A percentile compares a stretch with the other conserved stretches of the same genome.
Evolutionary conservation across 2,888 invertebrate genomes (phyloP).

Genomic region (Ochropleura leucogaster): DNA sequence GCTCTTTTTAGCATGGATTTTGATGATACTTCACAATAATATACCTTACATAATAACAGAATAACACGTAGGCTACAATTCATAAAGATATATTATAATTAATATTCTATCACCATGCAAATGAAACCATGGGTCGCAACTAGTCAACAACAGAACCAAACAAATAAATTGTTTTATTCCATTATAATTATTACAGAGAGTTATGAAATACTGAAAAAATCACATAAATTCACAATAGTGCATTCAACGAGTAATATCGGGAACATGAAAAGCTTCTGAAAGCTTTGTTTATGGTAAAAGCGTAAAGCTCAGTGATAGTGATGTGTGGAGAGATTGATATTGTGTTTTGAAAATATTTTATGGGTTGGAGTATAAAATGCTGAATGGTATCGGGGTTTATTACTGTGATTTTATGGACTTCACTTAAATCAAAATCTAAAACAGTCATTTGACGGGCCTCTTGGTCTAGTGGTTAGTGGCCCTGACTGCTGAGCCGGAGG

Average conservation of each 20-base stretch:
- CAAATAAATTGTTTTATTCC: conserved; percentile 23
- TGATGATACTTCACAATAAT: no score
- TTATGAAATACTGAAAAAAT: conserved; percentile 23
- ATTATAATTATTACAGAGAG: neutral
- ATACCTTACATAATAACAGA: no score
- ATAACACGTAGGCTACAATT: no score
- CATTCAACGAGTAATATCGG: conserved; percentile 6
- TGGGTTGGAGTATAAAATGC: conserved; percentile 1
- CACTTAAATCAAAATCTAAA: neutral
- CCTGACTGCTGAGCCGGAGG: no score
- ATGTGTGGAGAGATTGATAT: neutral
- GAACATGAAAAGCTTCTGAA: neutral
- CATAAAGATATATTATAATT: no score
- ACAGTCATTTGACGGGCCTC: no score
- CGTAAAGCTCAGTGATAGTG: conserved; percentile 17
- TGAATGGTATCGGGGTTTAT: neutral
- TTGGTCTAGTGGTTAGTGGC: no score
- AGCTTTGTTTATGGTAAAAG: conserved; percentile 4
- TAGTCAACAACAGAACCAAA: neutral
- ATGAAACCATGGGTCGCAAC: no score
- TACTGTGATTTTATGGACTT: neutral
- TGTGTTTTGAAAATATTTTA: conserved; percentile 13
- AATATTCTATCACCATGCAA: no score
- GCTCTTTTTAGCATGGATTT: no score
- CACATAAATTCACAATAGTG: conserved; percentile 31